phyloP scores from a whole-genome alignment of 2,888 invertebrate genomes.

The Erebia ligea region DNA sequence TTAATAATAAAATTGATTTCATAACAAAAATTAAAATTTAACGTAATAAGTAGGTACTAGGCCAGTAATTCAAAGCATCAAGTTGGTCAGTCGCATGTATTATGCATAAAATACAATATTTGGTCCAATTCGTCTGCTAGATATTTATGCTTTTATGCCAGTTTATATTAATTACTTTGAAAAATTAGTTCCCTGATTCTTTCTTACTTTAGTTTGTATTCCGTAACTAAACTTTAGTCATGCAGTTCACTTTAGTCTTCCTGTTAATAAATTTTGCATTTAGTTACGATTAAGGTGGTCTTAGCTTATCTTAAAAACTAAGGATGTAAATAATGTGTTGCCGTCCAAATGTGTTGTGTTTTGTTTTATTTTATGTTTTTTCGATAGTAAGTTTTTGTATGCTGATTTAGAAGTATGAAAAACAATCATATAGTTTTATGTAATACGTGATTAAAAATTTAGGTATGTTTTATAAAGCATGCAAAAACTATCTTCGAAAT shows the following conservation, averaged over 20 bases:
- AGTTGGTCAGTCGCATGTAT: neutral
- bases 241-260: slow-evolving; percentile 68
- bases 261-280: slow-evolving; percentile 78
- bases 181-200: slow-evolving; percentile 27
- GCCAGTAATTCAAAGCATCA: slow-evolving; percentile 15
- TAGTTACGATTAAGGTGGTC: slow-evolving; percentile 70
- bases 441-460: neutral
- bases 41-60: neutral
- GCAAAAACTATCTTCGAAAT: slow-evolving; percentile 34
- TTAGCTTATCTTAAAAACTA: slow-evolving; percentile 50
- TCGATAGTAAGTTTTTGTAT: slow-evolving; percentile 33
- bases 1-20: neutral
- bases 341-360: slow-evolving; percentile 67
- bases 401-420: neutral
- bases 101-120: slow-evolving; percentile 8
- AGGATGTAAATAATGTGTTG: slow-evolving; percentile 49
- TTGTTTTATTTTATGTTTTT: slow-evolving; percentile 25
- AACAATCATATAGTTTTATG: neutral
- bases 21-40: neutral
- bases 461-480: slow-evolving; percentile 10
- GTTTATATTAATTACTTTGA: slow-evolving; percentile 21
- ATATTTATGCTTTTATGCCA: slow-evolving; percentile 16
- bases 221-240: slow-evolving; percentile 55
- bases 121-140: slow-evolving; percentile 21
- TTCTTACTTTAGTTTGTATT: slow-evolving; percentile 24